A percentile compares a stretch with the other conserved stretches of the same genome.
Conservation (phyloP, 2,888 invertebrate species). For the Stramonita haemastoma region DNA sequence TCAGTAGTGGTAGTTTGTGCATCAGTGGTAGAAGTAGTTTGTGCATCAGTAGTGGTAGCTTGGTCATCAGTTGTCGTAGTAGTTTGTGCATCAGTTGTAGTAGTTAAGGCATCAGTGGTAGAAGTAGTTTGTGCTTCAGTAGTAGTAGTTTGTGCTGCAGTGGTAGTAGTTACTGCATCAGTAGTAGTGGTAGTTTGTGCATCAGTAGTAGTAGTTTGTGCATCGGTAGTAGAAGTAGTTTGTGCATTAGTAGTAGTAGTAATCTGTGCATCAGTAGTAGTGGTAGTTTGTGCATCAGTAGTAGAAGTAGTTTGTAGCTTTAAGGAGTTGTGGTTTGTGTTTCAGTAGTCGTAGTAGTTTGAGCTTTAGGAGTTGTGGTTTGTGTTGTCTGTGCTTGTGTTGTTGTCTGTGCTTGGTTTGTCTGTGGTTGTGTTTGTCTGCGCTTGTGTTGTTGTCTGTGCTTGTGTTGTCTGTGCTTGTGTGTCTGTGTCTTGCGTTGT, state of each 20-base stretch:
- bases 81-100: neutral
- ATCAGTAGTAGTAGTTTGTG: neutral
- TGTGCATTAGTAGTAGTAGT: neutral
- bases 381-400: too few species aligned
- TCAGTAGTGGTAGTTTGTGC: neutral
- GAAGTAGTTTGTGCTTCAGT: neutral
- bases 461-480: too few species aligned
- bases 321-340: neutral
- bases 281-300: neutral
- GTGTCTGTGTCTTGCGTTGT: neutral
- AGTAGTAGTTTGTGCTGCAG: neutral
- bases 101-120: neutral
- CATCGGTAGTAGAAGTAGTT: neutral
- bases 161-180: neutral
- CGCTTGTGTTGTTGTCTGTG: too few species aligned
- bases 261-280: too few species aligned
- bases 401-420: too few species aligned
- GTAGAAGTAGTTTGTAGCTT: neutral
- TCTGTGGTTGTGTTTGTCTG: too few species aligned
- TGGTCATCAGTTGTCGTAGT: neutral
- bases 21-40: neutral
- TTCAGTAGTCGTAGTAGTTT: neutral
- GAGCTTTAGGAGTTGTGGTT: neutral
- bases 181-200: neutral
- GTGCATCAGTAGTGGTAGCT: neutral